Base-by-base conservation (phyloP, 2,797 vertebrate species). In the Lacerta viridis region DNA sequence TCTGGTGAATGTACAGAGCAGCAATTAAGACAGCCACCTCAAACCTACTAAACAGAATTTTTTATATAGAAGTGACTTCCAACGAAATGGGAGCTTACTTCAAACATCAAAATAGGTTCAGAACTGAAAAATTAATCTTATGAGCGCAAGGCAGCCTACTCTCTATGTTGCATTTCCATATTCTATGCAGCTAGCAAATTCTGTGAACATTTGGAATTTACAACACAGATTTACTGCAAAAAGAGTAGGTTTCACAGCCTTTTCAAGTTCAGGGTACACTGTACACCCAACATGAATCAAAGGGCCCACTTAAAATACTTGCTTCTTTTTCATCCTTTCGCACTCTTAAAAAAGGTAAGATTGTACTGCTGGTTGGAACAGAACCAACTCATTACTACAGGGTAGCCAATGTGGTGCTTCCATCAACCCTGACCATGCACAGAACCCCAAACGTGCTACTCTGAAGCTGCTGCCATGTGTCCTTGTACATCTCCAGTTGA, bases 1-100 rank as follows among this genome's bases (percentile, higher is more conserved):
- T 33, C 87, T 46, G 46, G 85, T 17, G 89, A 87, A 17, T 69
- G 89, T 69, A 84, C n/a, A 89, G 72, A 92, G 90, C 8, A 9
- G 71, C 90, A 92, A 61, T 5, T 7, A 84, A 90, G 91, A 64
- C 11, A 25, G 5, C 20, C 1, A 61, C 20, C n/a, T 36, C 39
- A 85, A 89, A 20, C 36, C 55, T 80, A 36, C 27, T 59, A 29
- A 41, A 61, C 23, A 80, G 25, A 10, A 23, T 36, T 74, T 85
- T 85, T 27, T 55, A 27, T 29, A 36, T 80, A 36, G 23, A 82
- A 66, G 41, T 64, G n/a, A 68, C 27, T 85, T 75, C n/a, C 18
- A 89, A 23, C 68, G 13, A 50, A 87, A 83, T 39, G 33, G 81
- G 23, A 1, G 10, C 82, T 43, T 68, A 68, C 18, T 66, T 39